Evolutionary conservation across 2,888 invertebrate genomes (phyloP).

Genomic region (Leptogaster cylindrica): DNA sequence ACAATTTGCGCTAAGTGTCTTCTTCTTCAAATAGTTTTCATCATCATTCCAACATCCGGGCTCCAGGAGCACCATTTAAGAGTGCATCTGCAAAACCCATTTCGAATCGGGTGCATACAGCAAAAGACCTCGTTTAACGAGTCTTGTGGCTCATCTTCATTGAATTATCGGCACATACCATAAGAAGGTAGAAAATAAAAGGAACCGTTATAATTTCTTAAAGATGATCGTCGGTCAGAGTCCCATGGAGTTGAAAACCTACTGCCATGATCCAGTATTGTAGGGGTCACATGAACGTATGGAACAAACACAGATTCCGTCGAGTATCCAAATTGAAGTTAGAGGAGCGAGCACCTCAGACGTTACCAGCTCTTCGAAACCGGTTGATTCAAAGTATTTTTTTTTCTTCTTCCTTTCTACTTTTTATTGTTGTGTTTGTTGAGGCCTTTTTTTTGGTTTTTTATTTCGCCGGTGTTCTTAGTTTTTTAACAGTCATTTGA

Average conservation of each 20-base stretch:
- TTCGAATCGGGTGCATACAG: neutral
- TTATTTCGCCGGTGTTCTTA: conserved; percentile 14
- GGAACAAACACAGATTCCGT: neutral
- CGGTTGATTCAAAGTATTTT: conserved; percentile 33
- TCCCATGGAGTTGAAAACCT: conserved; percentile 34
- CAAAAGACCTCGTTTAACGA: conserved; percentile 5
- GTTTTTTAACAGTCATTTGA: conserved; percentile 25
- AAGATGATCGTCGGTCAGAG: conserved; percentile 41
- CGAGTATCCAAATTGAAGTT: conserved; percentile 13
- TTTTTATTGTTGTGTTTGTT: too few relatives aligned
- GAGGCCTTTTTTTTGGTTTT: conserved; percentile 4
- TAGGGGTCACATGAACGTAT: conserved; percentile 24
- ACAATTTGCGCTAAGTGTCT: too few relatives aligned
- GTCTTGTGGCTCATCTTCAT: conserved; percentile 32
- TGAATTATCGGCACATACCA: conserved; percentile 42
- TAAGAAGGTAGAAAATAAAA: conserved; percentile 41
- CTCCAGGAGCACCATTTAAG: too few relatives aligned
- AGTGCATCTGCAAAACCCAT: too few relatives aligned
- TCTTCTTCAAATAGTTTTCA: too few relatives aligned
- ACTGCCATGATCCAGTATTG: conserved; percentile 34
- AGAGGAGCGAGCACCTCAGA: conserved; percentile 12
- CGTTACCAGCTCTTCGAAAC: conserved; percentile 16
- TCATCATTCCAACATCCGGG: too few relatives aligned
- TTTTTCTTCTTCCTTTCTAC: conserved; percentile 1
- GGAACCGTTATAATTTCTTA: conserved; percentile 42